phyloP scores from a whole-genome alignment of 2,113 vertebrate species.

The Brachyhypopomus gauderio region DNA sequence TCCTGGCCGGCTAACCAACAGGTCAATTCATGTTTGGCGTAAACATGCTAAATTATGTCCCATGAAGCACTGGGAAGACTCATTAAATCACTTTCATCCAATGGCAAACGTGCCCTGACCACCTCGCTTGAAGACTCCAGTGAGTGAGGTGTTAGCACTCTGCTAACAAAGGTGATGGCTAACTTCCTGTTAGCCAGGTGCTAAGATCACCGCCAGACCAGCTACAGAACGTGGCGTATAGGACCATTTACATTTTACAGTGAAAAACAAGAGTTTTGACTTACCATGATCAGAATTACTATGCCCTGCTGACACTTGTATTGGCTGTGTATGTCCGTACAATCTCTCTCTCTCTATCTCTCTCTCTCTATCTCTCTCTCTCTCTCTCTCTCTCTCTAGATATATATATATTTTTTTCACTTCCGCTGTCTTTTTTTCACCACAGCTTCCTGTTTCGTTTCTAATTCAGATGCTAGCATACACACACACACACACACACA shows the following conservation, averaged over 20 bases:
- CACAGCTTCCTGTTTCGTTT: conserved; percentile 52
- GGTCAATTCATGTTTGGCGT: too few species aligned
- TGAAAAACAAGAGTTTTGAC: not conserved
- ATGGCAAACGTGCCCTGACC: not conserved
- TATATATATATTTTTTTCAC: conserved; percentile 5
- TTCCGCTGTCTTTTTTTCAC: conserved; percentile 23
- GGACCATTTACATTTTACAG: not conserved
- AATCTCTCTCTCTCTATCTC: too few species aligned
- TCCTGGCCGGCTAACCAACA: too few species aligned
- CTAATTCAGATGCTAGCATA: conserved; percentile 16
- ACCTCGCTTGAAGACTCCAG: not conserved
- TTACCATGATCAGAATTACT: conserved; percentile 33
- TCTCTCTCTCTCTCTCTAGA: conserved; percentile 1
- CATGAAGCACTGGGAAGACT: too few species aligned
- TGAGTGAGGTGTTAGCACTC: not conserved
- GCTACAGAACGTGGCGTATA: not conserved
- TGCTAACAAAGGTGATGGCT: not conserved
- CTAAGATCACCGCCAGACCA: not conserved
- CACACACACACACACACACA: not conserved
- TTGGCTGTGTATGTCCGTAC: not conserved
- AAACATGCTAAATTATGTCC: too few species aligned
- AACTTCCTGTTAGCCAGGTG: conserved; percentile 33
- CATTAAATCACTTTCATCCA: too few species aligned
- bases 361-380: not conserved
- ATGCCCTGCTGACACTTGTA: not conserved